Conservation (phyloP, 1,140 invertebrate genomes). For the Holotrichia oblita region DNA sequence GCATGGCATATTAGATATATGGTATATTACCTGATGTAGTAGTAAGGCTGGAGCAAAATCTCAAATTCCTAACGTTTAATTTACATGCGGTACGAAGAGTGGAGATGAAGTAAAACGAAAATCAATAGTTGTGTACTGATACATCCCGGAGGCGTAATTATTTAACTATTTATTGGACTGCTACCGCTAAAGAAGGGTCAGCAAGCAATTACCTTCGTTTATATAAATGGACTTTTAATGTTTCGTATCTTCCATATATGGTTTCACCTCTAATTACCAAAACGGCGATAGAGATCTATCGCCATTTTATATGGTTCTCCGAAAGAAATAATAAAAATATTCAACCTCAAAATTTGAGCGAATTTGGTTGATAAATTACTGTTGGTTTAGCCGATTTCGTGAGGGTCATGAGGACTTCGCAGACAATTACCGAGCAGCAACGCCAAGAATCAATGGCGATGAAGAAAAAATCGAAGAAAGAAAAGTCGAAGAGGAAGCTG, state of each 20-base stretch:
- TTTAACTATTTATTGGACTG: slow-evolving; percentile 2
- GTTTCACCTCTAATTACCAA: not conserved
- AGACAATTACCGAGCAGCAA: too few relatives aligned
- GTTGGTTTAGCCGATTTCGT: too few relatives aligned
- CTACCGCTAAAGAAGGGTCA: not conserved
- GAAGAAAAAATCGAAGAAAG: too few relatives aligned
- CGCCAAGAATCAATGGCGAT: too few relatives aligned
- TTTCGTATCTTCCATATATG: not conserved
- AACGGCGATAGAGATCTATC: not conserved
- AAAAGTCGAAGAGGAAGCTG: too few relatives aligned
- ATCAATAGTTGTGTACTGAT: slow-evolving; percentile 13
- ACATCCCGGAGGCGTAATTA: slow-evolving; percentile 16
- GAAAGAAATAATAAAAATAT: too few relatives aligned
- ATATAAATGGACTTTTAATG: slow-evolving; percentile 4
- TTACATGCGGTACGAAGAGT: not conserved
- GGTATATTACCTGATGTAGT: not conserved
- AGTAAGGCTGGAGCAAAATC: not conserved
- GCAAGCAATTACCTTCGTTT: not conserved
- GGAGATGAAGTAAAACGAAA: slow-evolving; percentile 18
- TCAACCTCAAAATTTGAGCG: too few relatives aligned
- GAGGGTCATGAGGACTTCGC: too few relatives aligned
- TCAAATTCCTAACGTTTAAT: slow-evolving; percentile 3
- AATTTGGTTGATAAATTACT: too few relatives aligned
- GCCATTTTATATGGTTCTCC: not conserved
- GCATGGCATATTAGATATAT: too few relatives aligned